Evolutionary conservation across 2,797 vertebrate species (phyloP), one percentile per base, ranked within the genome.

Genomic region (Cossypha niveicapilla): DNA sequence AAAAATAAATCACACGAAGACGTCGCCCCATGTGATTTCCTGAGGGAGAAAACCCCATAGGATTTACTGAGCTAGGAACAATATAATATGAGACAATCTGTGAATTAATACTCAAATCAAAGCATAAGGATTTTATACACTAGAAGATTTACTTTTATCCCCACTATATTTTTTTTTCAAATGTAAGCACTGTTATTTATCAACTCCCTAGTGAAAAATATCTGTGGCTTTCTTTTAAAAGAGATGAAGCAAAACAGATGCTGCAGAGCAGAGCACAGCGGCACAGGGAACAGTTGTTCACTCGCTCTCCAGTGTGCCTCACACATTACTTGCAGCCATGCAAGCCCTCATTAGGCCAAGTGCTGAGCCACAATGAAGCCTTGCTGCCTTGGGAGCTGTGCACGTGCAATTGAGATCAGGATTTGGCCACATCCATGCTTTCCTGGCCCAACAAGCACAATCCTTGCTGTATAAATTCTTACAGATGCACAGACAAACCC

Each of bases 211-310:
- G 67, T 58, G 84, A 89, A 82, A 94, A 95, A 82, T 90, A 85
- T 68, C 80, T 95, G 86, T 28, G 84, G 53, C 24, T 82, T 86
- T 70, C 71, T 92, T 74, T 82, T 47, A 57, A 87, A 90, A 94
- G 88, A 92, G 32, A 91, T 91, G 90, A 95, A 95, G 74, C 58
- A 91, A 96, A 95, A 39, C 97, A 95, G 96, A 93, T 95, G 96
- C 84, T 95, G 61, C 81, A 76, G 82, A 92, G 61, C 81, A 76
- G 82, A 92, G 77, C 61, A 51, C 45, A 91, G 62, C 6, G 1
- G 74, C 68, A 48, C 58, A 45, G 80, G 86, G 91, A 91, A 23
- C 76, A 79, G 76, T 92, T 77, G 86, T 87, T 84, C 2, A 6
- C 80, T 82, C 2, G 0, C 60, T 91, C 92, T 93, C 94, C 85